Evolutionary conservation across 2,113 vertebrate species (phyloP).

Genomic region (Sinocyclocheilus anshuiensis): DNA sequence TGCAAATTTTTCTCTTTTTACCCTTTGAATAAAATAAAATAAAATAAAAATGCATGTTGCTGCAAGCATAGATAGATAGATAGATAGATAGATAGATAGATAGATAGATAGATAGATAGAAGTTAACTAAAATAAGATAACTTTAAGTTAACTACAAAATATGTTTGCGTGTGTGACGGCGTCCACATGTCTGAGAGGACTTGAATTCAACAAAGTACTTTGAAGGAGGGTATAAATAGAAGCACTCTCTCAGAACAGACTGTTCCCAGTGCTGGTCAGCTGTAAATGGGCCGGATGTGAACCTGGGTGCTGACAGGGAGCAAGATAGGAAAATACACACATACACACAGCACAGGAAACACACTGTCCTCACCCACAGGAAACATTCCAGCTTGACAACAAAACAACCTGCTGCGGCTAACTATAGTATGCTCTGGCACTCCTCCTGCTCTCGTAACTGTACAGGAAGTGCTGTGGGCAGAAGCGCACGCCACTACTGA

Average conservation of each 20-base stretch:
- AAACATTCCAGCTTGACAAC: conserved; percentile 7
- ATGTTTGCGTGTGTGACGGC: too few species aligned
- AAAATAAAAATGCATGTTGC: too few species aligned
- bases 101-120: too few species aligned
- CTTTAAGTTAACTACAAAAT: neutral
- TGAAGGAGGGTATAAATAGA: conserved; percentile 50
- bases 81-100: too few species aligned
- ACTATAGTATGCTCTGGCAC: neutral
- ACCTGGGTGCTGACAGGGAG: neutral
- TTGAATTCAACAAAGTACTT: conserved; percentile 16
- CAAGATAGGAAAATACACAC: conserved; percentile 18
- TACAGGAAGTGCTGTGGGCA: neutral
- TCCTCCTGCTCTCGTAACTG: neutral
- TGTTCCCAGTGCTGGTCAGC: conserved; percentile 39
- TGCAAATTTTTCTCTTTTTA: too few species aligned
- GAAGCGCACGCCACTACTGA: neutral
- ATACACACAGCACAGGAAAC: conserved; percentile 27
- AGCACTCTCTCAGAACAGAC: conserved; percentile 42
- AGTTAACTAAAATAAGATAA: too few species aligned
- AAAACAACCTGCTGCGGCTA: neutral
- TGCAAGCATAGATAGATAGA: too few species aligned
- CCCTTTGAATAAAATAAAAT: too few species aligned
- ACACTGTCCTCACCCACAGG: conserved; percentile 19
- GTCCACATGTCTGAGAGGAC: conserved; percentile 2
- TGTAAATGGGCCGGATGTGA: conserved; percentile 15